Base-by-base conservation (phyloP, 2,797 vertebrate species). In the Otolemur crassicaudatus region DNA sequence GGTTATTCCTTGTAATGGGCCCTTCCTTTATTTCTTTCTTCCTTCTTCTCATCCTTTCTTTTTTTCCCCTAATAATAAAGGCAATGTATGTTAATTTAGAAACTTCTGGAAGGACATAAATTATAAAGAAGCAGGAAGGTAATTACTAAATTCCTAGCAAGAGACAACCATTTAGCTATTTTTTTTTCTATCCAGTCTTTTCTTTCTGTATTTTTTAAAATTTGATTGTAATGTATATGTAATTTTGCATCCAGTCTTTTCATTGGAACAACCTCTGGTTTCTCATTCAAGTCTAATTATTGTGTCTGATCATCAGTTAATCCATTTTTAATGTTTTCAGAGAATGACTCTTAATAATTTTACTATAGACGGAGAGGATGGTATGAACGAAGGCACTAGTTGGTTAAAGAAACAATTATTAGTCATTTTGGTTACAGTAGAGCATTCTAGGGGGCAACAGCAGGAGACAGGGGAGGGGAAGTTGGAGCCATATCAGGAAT, bases 141-240 rank as follows among this genome's bases (percentile, higher is more conserved):
- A 69, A 10, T 80, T 92, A 72, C 11, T 73, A 94, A 70, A 88
- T 77, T 90, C 16, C 23, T 87, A 23, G 20, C 1, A 56, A 92
- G 75, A 77, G 40, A 87, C 22, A 61, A 23, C 67, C 34, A 25
- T 86, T 90, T 80, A 20, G 27, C 77, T 56, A 87, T 87, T 75
- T 87, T 63, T 94, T 90, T 94, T 90, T 58, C 34, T 88, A 91
- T 69, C 49, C 13, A 58, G 43, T 85, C 81, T 97, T 87, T 87
- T 76, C 69, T 86, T 61, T 86, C 2, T 17, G 3, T 72, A 61
- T 65, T 56, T 89, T 73, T 85, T 70, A 46, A 80, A 31, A 60
- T 82, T 34, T 27, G 29, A 46, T 81, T 20, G 69, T 86, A 81
- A 60, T 46, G 7, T 70, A 23, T 79, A 76, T 90, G 61, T 90